phyloP scores from a whole-genome alignment of 2,113 vertebrate species.

The Sinocyclocheilus anshuiensis region DNA sequence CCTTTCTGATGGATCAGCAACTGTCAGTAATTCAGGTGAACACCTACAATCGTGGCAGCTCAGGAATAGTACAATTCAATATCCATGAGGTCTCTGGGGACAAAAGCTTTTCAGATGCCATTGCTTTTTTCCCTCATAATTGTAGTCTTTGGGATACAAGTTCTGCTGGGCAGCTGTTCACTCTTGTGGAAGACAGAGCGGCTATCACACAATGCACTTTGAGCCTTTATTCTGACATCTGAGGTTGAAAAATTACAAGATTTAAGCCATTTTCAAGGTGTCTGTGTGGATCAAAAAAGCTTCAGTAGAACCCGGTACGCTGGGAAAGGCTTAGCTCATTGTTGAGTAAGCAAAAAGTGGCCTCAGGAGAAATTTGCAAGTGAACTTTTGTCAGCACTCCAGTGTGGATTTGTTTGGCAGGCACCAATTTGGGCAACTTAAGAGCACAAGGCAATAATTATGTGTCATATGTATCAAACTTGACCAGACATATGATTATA shows the following conservation, averaged over 20 bases:
- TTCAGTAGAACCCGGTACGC: neutral
- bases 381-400: slow-evolving; percentile 19
- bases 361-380: slow-evolving; percentile 39
- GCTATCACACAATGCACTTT: slow-evolving; percentile 1
- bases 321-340: slow-evolving; percentile 11
- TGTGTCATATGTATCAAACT: neutral
- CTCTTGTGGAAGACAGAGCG: neutral
- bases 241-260: neutral
- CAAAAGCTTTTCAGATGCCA: slow-evolving; percentile 16
- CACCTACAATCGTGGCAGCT: neutral
- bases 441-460: slow-evolving; percentile 10
- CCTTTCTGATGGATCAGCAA: slow-evolving; percentile 22
- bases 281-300: neutral
- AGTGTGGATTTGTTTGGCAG: slow-evolving; percentile 25
- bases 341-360: slow-evolving; percentile 30
- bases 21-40: slow-evolving; percentile 13
- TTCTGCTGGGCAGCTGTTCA: neutral
- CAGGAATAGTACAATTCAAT: slow-evolving; percentile 19
- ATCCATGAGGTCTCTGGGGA: slow-evolving; percentile 7
- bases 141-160: neutral
- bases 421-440: neutral
- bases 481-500: neutral
- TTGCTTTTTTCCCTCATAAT: neutral
- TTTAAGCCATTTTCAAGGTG: neutral
- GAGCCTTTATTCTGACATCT: neutral